A percentile compares a stretch with the other conserved stretches of the same genome.
These are phyloP conservation scores for Anolis carolinensis DNA, from an alignment of 2,113 vertebrate genomes.

Conservation along the genomic window DNA sequence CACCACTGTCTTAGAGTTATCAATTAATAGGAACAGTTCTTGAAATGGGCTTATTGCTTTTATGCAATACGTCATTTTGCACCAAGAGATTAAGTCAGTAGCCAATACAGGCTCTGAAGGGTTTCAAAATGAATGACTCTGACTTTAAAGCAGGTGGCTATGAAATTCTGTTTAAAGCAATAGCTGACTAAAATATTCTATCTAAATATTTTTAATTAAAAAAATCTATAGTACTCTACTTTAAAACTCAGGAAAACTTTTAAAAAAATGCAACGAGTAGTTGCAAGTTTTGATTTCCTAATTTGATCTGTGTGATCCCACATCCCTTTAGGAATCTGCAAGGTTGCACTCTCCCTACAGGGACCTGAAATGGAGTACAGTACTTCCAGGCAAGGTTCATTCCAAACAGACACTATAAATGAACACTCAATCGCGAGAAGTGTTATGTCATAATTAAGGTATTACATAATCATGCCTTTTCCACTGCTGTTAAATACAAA, in stretches of 20 bases:
- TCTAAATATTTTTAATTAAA: slow-evolving; percentile 66
- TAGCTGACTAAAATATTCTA: slow-evolving; percentile 71
- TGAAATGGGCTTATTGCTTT: slow-evolving; percentile 54
- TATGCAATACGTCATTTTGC: slow-evolving; percentile 35
- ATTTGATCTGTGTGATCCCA: slow-evolving; percentile 72
- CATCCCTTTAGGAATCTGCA: slow-evolving; percentile 67
- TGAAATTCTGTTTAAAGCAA: slow-evolving; percentile 71
- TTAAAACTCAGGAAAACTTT: slow-evolving; percentile 69
- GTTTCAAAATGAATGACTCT: slow-evolving; percentile 20
- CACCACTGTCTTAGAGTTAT: background rate
- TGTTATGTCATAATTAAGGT: slow-evolving; percentile 76
- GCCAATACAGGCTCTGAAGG: slow-evolving; percentile 38
- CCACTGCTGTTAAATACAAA: slow-evolving; percentile 86
- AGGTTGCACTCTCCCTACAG: slow-evolving; percentile 68
- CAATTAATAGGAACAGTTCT: slow-evolving; percentile 18
- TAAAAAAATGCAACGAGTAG: slow-evolving; percentile 64
- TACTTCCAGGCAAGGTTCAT: slow-evolving; percentile 83
- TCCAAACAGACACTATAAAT: slow-evolving; percentile 75
- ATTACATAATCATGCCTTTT: slow-evolving; percentile 82
- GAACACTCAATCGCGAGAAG: slow-evolving; percentile 80
- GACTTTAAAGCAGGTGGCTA: slow-evolving; percentile 65
- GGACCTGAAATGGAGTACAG: slow-evolving; percentile 66
- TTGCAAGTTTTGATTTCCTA: slow-evolving; percentile 69
- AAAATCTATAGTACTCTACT: slow-evolving; percentile 73
- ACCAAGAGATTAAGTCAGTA: slow-evolving; percentile 41